Base-by-base conservation (phyloP, 2,888 invertebrate genomes). In the Rhogogaster chlorosoma region DNA sequence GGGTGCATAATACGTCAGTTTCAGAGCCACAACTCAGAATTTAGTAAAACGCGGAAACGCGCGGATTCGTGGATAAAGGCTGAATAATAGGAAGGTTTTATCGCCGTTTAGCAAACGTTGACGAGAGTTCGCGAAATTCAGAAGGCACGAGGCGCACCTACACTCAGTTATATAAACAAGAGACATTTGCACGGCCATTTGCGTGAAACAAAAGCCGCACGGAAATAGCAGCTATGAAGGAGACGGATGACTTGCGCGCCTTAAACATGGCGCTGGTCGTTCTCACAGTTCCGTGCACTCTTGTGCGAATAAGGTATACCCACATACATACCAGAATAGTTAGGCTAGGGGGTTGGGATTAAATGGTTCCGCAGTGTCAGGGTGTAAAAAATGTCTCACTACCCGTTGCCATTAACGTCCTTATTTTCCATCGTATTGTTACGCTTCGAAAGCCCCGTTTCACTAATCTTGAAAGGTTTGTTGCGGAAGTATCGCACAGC, bases 131-230 rank as follows among this genome's bases (percentile, higher is more conserved):
- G 80, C 61, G 22, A 80, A 80, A 80, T 80, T 80, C 61, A 61
- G 57, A 22, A 80, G 80, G 38, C 38, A 61, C 80, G 22, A 22
- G 32, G 32, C 61, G n/a, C 80, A 80, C 80, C 80, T 61, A 57
- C 80, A 61, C 80, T 80, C 12, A 36, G 80, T 80, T 80, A 61
- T 61, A 80, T 80, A 61, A 80, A 80, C 61, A 80, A 80, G 80
- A 80, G 80, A 80, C 80, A 80, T 80, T 80, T 80, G 80, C 80
- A 61, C 32, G 80, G 38, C 80, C 80, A 80, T 80, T 80, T 80
- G 80, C 38, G 80, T 61, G 80, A 80, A 80, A 80, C 80, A 80
- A 80, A 80, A 80, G 80, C 80, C 32, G 38, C 57, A 61, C 61
- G 61, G 80, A 80, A 80, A 80, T 57, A 80, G 80, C 80, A 61